phyloP scores from a whole-genome alignment of 1,140 invertebrate genomes.

The Drosophila kurseongensis region DNA sequence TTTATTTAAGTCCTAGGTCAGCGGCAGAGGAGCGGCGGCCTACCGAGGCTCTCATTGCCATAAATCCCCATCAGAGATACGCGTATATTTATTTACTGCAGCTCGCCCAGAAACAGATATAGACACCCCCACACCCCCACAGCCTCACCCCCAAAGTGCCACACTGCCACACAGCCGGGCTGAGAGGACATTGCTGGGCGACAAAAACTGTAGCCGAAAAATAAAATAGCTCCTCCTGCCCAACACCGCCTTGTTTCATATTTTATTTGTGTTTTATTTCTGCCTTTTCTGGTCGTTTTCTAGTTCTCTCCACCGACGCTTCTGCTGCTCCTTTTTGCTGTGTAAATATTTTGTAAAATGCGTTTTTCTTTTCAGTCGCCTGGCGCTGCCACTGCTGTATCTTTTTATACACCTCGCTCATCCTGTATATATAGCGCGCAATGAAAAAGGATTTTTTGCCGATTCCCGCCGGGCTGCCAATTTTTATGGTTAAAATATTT shows the following conservation, averaged over 20 bases:
- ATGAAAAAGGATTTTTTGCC: conserved; percentile 73
- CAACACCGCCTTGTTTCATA: conserved; percentile 37
- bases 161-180: neutral
- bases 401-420: conserved; percentile 26
- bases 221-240: conserved; percentile 67
- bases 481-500: conserved; percentile 68
- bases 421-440: conserved; percentile 15
- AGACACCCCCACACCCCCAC: conserved; percentile 4
- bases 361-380: conserved; percentile 67
- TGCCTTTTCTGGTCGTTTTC: conserved; percentile 15
- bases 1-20: conserved; percentile 81
- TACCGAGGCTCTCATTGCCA: conserved; percentile 59
- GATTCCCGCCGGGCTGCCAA: conserved; percentile 63
- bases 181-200: conserved; percentile 52
- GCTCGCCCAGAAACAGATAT: conserved; percentile 62
- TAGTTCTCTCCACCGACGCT: conserved; percentile 19
- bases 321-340: conserved; percentile 47
- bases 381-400: conserved; percentile 28
- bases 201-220: conserved; percentile 77
- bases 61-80: conserved; percentile 82
- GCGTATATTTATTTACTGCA: conserved; percentile 83
- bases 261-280: conserved; percentile 40
- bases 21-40: conserved; percentile 23
- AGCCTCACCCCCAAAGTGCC: neutral
- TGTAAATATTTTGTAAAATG: conserved; percentile 75